Conservation (phyloP, 2,888 invertebrate genomes). For the Drosophila helvetica region DNA sequence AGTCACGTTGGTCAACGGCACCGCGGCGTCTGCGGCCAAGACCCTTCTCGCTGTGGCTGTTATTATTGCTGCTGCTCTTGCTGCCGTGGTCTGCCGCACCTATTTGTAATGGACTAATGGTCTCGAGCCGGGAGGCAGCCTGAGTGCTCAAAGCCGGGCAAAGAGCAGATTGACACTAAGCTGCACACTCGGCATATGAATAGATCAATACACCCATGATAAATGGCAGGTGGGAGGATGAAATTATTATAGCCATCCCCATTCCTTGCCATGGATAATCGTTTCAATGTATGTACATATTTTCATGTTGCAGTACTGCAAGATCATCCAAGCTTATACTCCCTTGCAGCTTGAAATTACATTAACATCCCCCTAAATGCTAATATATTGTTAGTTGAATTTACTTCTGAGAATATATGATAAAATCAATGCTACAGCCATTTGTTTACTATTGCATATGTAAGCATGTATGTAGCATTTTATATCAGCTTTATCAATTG, state of each 20-base stretch:
- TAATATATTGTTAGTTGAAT: too few relatives aligned
- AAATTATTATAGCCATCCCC: slow-evolving; percentile 38
- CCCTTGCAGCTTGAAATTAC: neutral
- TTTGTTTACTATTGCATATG: too few relatives aligned
- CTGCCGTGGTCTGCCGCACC: slow-evolving; percentile 69
- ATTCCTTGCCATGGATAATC: slow-evolving; percentile 23
- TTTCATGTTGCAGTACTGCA: slow-evolving; percentile 17
- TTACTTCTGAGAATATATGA: too few relatives aligned
- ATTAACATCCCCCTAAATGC: too few relatives aligned
- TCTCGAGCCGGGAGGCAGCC: slow-evolving; percentile 40
- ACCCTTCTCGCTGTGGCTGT: slow-evolving; percentile 51
- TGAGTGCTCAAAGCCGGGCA: slow-evolving; percentile 11
- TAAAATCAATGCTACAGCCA: too few relatives aligned
- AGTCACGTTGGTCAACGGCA: slow-evolving; percentile 75
- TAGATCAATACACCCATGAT: slow-evolving; percentile 37
- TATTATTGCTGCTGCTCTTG: slow-evolving; percentile 26
- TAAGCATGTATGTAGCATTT: too few relatives aligned
- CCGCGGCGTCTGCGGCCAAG: slow-evolving; percentile 71
- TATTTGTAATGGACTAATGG: slow-evolving; percentile 78
- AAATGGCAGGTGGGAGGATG: slow-evolving; percentile 38
- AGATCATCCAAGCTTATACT: slow-evolving; percentile 1
- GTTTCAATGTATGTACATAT: slow-evolving; percentile 21
- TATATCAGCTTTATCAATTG: too few relatives aligned
- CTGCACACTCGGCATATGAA: slow-evolving; percentile 51
- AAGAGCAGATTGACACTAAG: slow-evolving; percentile 72